A percentile compares a stretch with the other conserved stretches of the same genome.
Evolutionary conservation across 2,888 invertebrate species (phyloP).

Genomic region (Dryadula phaetusa): DNA sequence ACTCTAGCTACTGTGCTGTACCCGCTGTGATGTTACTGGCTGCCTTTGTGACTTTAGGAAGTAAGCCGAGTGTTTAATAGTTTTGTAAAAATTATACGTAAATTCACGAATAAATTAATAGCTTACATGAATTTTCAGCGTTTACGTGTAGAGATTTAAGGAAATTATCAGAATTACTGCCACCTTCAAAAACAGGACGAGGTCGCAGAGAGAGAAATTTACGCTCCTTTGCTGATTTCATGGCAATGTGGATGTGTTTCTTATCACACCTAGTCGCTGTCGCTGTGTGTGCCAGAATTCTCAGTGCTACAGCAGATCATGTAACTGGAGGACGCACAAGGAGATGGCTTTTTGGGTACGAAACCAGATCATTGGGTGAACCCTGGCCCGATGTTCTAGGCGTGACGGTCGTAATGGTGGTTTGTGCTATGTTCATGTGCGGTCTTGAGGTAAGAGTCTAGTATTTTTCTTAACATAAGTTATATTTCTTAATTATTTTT

Average conservation of each 20-base stretch:
- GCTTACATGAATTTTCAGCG: conserved; percentile 57
- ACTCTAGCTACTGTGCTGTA: conserved; percentile 84
- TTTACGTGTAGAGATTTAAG: conserved; percentile 73
- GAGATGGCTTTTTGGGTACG: conserved; percentile 85
- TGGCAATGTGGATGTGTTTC: conserved; percentile 85
- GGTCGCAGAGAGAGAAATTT: conserved; percentile 76
- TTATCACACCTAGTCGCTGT: conserved; percentile 85
- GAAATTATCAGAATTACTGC: conserved; percentile 69
- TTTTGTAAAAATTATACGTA: not conserved
- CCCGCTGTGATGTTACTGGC: conserved; percentile 82
- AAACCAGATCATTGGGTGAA: conserved; percentile 84
- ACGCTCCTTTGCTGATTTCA: conserved; percentile 82
- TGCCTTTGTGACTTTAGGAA: conserved; percentile 79
- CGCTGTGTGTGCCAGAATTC: conserved; percentile 85
- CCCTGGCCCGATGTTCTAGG: conserved; percentile 87
- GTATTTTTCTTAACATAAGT: too few relatives aligned
- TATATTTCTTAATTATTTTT: not conserved
- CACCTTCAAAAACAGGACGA: conserved; percentile 68
- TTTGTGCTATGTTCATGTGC: conserved; percentile 86
- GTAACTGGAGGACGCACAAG: conserved; percentile 85
- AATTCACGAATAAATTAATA: not conserved
- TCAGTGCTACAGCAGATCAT: conserved; percentile 86
- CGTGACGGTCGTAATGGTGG: conserved; percentile 85
- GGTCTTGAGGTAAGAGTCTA: conserved; percentile 86
- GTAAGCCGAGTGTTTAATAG: conserved; percentile 58